Evolutionary conservation across 2,888 invertebrate species (phyloP).

Genomic region (Eueremaeus valkanovi): DNA sequence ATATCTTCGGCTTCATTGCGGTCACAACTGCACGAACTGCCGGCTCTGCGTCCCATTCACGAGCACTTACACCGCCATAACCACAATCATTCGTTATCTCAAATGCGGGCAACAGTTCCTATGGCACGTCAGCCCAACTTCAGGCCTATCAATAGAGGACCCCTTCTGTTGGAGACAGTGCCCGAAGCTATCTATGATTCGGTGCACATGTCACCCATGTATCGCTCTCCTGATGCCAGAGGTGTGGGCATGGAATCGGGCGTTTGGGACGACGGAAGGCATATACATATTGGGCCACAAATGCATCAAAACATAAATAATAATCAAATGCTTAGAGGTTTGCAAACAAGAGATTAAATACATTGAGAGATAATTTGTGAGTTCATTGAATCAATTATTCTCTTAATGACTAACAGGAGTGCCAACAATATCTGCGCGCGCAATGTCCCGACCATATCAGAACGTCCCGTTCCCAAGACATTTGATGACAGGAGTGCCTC

Average conservation of each 20-base stretch:
- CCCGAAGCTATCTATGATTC: conserved; percentile 41
- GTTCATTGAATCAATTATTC: neutral
- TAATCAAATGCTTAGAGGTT: conserved; percentile 25
- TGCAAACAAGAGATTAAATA: neutral
- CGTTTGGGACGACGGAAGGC: conserved; percentile 33
- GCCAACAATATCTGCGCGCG: conserved; percentile 31
- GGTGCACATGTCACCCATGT: conserved; percentile 15
- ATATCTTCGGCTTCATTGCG: conserved; percentile 46
- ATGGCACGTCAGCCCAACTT: conserved; percentile 31
- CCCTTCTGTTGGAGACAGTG: conserved; percentile 37
- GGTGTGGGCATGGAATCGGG: neutral
- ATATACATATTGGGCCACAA: neutral
- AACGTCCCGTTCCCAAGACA: conserved; percentile 35
- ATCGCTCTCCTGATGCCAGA: neutral
- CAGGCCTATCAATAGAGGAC: conserved; percentile 29
- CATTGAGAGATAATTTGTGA: neutral
- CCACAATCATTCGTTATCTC: conserved; percentile 42
- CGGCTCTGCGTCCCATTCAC: conserved; percentile 66
- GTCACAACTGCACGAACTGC: conserved; percentile 62
- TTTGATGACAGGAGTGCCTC: conserved; percentile 13
- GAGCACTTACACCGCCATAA: conserved; percentile 50
- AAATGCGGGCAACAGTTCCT: conserved; percentile 41
- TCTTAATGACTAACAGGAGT: neutral
- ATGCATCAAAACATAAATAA: neutral
- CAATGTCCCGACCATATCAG: conserved; percentile 38